Base-by-base conservation (phyloP, 2,888 invertebrate genomes). In the Caenorhabditis sp. region DNA sequence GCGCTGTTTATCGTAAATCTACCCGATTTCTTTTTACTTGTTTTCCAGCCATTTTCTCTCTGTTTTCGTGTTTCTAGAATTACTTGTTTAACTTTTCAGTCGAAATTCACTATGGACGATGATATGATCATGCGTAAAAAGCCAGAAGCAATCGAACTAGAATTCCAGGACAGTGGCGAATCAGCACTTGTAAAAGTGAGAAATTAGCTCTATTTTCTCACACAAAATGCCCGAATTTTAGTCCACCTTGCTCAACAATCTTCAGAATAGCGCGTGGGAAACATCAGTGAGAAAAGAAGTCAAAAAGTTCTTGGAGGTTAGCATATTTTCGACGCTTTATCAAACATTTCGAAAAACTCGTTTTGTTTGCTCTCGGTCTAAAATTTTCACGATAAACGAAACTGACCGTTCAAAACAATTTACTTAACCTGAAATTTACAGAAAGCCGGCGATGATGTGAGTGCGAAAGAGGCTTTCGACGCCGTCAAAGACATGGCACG, bases 401-500 rank as follows among this genome's bases (percentile, higher is more conserved):
- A n/a, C n/a, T n/a, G n/a, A n/a, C n/a, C n/a, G n/a, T n/a, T n/a
- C n/a, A n/a, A n/a, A n/a, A n/a, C n/a, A n/a, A n/a, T n/a, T n/a
- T n/a, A n/a, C n/a, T n/a, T n/a, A n/a, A n/a, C n/a, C n/a, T n/a
- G n/a, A n/a, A 17, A 4, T 52, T 48, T 58, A 26, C 46, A 77
- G 77, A 66, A 65, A 43, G 59, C 71, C 32, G 71, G 66, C 7
- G 77, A 77, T 39, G 41, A 71, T 27, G 66, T 62, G 15, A 66
- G 30, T 4, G 39, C 61, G 6, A 65, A 72, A 39, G 77, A 77
- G 22, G 71, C 59, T 11, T 77, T 77, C 46, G 77, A 77, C 27
- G 71, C 77, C 0, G 77, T 77, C 20, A 77, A 77, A 24, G 77
- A 77, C 37, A 55, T 61, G 48, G 71, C 71, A 7, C 30, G 77